Evolutionary conservation across 2,888 invertebrate species (phyloP), one percentile per base, ranked within the genome.

Genomic region (Trachelus stipa): DNA sequence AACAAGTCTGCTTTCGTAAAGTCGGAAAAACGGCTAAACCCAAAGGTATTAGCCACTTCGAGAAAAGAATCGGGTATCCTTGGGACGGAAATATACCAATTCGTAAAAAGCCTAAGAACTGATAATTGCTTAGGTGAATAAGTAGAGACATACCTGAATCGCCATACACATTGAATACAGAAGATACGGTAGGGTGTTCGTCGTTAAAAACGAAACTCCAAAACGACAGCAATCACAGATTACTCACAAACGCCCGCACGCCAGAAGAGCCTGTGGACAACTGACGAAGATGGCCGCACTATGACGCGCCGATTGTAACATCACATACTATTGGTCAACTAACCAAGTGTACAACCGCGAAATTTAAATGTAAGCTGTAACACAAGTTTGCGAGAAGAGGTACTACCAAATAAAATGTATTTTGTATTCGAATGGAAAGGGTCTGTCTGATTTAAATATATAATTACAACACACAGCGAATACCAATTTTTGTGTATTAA

Each of bases 151-250:
- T 93, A 96, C 96, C 95, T 94, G 94, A 95, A 95, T 95, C 95
- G 95, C 95, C 95, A 96, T 96, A 95, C 95, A 96, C 96, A 96
- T 96, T 95, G 94, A 94, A 94, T 94, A 94, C 93, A 93, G 93
- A 93, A 93, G 93, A 93, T 86, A 90, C 90, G 90, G 87, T 89
- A 87, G 89, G 90, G 89, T 88, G 90, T 87, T 88, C 87, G 90
- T 88, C 88, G 86, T 87, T 84, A 85, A 89, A 87, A 89, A 89
- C 88, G 88, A 86, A 83, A 86, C 89, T 88, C 87, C 87, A 86
- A 83, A 78, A 81, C 82, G 80, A 82, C 86, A 84, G 85, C 83
- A 73, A 85, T 81, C 76, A 83, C 84, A 77, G 74, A 84, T 84
- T 81, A 86, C 85, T 84, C 86, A 77, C 83, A 82, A 79, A 89